phyloP scores from a whole-genome alignment of 2,797 vertebrate species.

The Sebastes glaucus region DNA sequence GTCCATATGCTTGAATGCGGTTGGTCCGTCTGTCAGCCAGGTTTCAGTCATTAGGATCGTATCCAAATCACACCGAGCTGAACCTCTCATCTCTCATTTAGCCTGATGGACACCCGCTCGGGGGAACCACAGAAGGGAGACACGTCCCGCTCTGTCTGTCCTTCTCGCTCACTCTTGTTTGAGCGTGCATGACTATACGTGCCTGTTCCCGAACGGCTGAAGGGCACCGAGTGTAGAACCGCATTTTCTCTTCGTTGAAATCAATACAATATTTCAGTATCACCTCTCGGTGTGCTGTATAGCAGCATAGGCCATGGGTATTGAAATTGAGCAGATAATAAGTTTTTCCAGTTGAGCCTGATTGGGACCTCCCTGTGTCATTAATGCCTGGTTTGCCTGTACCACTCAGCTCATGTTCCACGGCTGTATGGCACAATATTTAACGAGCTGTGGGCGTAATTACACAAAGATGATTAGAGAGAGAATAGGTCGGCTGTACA shows the following conservation, averaged over 20 bases:
- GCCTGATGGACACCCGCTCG: conserved; percentile 69
- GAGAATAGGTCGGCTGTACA: conserved; percentile 25
- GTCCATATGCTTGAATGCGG: conserved; percentile 34
- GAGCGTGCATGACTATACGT: conserved; percentile 53
- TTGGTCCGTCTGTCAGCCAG: conserved; percentile 52
- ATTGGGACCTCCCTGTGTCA: neutral
- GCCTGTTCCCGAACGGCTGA: conserved; percentile 50
- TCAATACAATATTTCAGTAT: conserved; percentile 13
- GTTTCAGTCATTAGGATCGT: conserved; percentile 61
- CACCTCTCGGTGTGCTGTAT: neutral
- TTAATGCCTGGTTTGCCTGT: neutral
- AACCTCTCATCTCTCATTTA: conserved; percentile 76
- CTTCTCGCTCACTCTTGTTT: conserved; percentile 53
- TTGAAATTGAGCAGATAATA: neutral
- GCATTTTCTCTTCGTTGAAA: conserved; percentile 24
- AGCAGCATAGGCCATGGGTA: neutral
- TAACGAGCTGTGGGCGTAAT: conserved; percentile 42
- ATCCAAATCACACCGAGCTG: conserved; percentile 62
- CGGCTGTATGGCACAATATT: conserved; percentile 18
- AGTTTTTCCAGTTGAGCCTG: neutral
- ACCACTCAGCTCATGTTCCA: conserved; percentile 15
- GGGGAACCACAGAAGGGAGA: conserved; percentile 51
- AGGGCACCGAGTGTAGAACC: conserved; percentile 53
- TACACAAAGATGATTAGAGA: conserved; percentile 31
- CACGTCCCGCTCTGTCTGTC: conserved; percentile 52